phyloP scores from a whole-genome alignment of 1,140 invertebrate species.

The Drosophila eugracilis region DNA sequence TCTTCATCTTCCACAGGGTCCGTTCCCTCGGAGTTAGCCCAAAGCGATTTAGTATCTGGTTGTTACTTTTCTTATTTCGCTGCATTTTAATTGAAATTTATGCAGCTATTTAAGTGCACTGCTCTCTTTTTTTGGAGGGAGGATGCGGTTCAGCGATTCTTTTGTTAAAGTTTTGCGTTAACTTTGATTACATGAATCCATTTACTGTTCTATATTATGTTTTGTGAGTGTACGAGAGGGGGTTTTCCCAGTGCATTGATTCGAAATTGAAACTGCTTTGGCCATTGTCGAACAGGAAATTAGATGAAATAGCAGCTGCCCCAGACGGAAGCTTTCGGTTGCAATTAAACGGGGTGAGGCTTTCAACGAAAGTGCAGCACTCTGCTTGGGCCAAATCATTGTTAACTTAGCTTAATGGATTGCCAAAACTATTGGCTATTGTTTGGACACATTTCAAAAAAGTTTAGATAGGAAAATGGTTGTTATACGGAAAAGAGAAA shows the following conservation, averaged over 20 bases:
- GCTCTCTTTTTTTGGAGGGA: slow-evolving; percentile 10
- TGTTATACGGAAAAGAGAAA: background rate
- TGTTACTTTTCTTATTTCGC: slow-evolving; percentile 55
- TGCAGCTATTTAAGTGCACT: slow-evolving; percentile 70
- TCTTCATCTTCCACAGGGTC: slow-evolving; percentile 30
- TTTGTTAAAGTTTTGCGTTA: slow-evolving; percentile 53
- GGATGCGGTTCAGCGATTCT: slow-evolving; percentile 71
- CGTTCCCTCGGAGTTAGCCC: slow-evolving; percentile 21
- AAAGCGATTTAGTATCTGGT: slow-evolving; percentile 23
- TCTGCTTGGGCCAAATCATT: background rate
- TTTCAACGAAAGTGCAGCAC: slow-evolving; percentile 33
- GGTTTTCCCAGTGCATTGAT: slow-evolving; percentile 51
- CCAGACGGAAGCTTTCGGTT: slow-evolving; percentile 33
- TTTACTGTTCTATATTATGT: slow-evolving; percentile 21
- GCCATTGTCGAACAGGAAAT: slow-evolving; percentile 47
- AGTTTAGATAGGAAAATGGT: background rate
- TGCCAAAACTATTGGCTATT: slow-evolving; percentile 5
- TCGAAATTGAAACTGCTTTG: slow-evolving; percentile 49
- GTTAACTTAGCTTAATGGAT: slow-evolving; percentile 13
- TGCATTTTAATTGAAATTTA: slow-evolving; percentile 80
- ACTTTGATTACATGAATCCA: slow-evolving; percentile 36
- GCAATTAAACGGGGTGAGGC: slow-evolving; percentile 25
- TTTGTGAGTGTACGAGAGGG: slow-evolving; percentile 8
- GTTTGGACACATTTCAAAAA: background rate
- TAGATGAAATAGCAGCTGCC: slow-evolving; percentile 31